Evolutionary conservation across 2,797 vertebrate genomes (phyloP).

Genomic region (Sphenodon punctatus): DNA sequence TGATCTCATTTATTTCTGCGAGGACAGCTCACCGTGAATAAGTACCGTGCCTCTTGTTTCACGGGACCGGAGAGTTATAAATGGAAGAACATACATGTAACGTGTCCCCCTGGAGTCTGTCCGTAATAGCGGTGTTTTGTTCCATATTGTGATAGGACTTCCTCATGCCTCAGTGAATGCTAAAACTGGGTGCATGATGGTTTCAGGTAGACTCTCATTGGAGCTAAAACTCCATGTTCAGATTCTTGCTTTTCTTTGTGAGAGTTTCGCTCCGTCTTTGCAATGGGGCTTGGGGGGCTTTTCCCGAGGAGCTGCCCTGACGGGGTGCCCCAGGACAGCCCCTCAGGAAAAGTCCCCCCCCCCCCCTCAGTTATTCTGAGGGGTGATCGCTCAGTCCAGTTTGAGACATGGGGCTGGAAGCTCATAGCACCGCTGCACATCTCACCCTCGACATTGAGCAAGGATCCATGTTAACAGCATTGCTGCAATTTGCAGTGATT

Average conservation of each 20-base stretch:
- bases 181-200: neutral
- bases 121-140: neutral
- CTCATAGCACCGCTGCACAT: neutral
- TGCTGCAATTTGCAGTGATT: too few species aligned
- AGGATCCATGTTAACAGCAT: too few species aligned
- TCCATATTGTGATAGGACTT: neutral
- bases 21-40: neutral
- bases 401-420: neutral
- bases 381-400: neutral
- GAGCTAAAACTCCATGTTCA: too few species aligned
- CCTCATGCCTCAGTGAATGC: neutral
- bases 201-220: too few species aligned
- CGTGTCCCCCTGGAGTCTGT: neutral
- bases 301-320: too few species aligned
- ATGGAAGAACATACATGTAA: neutral
- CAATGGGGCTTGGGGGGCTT: too few species aligned
- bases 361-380: too few species aligned
- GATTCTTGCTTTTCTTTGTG: too few species aligned
- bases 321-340: too few species aligned
- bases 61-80: neutral
- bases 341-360: too few species aligned
- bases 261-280: too few species aligned
- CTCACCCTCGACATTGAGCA: too few species aligned
- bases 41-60: neutral
- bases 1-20: neutral